Percentiles rank a stretch among this genome's conserved stretches.
phyloP scores from a whole-genome alignment of 2,888 invertebrate genomes.

The Hypercompe scribonia region DNA sequence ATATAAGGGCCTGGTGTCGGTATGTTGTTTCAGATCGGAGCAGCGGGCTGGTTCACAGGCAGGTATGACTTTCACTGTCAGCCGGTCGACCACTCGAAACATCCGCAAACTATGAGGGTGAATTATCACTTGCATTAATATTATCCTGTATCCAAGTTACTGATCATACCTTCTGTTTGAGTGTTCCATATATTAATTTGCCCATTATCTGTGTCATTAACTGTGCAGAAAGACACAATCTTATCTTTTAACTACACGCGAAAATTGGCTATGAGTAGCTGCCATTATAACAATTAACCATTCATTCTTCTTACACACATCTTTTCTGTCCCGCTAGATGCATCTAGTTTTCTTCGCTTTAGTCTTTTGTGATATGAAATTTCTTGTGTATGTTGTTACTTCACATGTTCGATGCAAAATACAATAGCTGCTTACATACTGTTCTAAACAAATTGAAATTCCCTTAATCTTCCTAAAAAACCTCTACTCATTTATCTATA shows the following conservation, averaged over 20 bases:
- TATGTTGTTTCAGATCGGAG: conserved; percentile 92
- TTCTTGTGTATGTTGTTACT: neutral
- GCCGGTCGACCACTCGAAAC: conserved; percentile 97
- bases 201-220: conserved; percentile 19
- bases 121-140: conserved; percentile 80
- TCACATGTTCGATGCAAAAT: no score
- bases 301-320: neutral
- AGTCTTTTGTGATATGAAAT: neutral
- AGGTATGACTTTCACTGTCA: conserved; percentile 98
- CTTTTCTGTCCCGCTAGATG: neutral
- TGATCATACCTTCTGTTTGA: conserved; percentile 17
- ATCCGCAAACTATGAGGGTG: conserved; percentile 96
- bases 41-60: conserved; percentile 97
- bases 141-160: conserved; percentile 43
- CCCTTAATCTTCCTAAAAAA: neutral
- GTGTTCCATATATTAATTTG: conserved; percentile 17
- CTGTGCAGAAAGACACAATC: conserved; percentile 3
- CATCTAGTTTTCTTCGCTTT: neutral
- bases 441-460: neutral
- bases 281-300: conserved; percentile 12
- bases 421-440: neutral
- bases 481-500: neutral
- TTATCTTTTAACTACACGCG: conserved; percentile 1
- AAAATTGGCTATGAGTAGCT: conserved; percentile 6
- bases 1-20: conserved; percentile 78